Conservation (phyloP, 2,797 vertebrate genomes). For the Parauchenoglanis punctatus region DNA sequence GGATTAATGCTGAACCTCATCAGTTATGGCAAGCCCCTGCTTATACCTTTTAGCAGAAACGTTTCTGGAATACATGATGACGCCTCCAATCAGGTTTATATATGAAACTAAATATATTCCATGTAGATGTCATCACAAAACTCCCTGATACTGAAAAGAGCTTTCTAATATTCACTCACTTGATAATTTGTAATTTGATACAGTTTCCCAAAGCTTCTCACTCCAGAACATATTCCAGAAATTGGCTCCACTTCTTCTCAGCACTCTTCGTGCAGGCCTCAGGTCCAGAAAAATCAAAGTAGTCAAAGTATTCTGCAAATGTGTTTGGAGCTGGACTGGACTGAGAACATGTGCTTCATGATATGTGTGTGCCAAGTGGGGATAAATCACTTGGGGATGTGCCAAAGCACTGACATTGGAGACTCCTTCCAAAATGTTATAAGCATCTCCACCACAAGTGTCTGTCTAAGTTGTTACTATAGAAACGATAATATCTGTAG, state of each 20-base stretch:
- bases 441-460: background rate
- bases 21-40: background rate
- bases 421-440: background rate
- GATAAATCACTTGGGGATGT: background rate
- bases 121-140: background rate
- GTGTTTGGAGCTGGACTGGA: background rate
- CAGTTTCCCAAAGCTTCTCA: background rate
- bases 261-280: background rate
- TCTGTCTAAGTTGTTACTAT: background rate
- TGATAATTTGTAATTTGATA: too few relatives aligned
- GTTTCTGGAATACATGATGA: background rate
- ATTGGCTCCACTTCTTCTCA: slow-evolving; percentile 5
- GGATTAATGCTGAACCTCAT: slow-evolving; percentile 25
- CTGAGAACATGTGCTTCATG: background rate
- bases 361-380: background rate
- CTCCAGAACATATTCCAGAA: background rate
- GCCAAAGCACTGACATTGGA: background rate
- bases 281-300: background rate
- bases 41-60: background rate
- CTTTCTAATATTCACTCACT: background rate
- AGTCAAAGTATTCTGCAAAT: background rate
- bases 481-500: background rate
- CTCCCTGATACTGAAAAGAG: background rate
- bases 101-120: background rate
- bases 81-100: background rate